Evolutionary conservation across 2,113 vertebrate species (phyloP), one percentile per base, ranked within the genome.

Genomic region (Macquaria australasica): DNA sequence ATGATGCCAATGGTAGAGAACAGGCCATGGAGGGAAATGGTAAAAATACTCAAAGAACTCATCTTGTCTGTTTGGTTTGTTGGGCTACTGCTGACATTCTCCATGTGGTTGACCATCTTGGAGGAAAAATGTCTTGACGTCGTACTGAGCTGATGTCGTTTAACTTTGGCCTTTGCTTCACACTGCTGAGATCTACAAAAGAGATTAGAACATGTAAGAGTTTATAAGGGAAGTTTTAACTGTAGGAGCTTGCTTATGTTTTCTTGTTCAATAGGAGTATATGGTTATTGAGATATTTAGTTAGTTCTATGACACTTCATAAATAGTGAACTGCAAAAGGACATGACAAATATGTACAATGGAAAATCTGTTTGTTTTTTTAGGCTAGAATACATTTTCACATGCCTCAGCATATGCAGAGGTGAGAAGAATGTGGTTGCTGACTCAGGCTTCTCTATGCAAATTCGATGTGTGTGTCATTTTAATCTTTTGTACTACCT

Each of bases 1-100:
- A 84, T 1, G 67, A 96, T 87, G 34, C 96, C 96, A 56, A 96
- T 81, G 60, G 91, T 62, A 0, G 93, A 88, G 20, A 95, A 81
- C 62, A 96, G 14, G 56, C 93, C 94, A 2, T 92, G 95, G 59
- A 96, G 69, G 41, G 81, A 56, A 66, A 96, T 95, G 0, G 87
- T 87, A 0, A 50, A 88, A 10, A 89, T 1, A 83, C 67, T 72
- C 25, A 84, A 6, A 31, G 93, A 79, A 2, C 7, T 62, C 12
- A 56, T 8, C 0, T 10, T 37, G 25, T 2, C 34, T 2, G 86
- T 53, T 16, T 74, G 48, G 82, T 87, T 82, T 23, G 80, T 21
- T 3, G 67, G 23, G 25, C 5, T 39, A 5, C 3, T 2, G 31
- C 14, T 77, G 73, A 3, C 0, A 12, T 85, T 90, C 25, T 28